Evolutionary conservation across 2,113 vertebrate genomes (phyloP).

Genomic region (Mirounga angustirostris): DNA sequence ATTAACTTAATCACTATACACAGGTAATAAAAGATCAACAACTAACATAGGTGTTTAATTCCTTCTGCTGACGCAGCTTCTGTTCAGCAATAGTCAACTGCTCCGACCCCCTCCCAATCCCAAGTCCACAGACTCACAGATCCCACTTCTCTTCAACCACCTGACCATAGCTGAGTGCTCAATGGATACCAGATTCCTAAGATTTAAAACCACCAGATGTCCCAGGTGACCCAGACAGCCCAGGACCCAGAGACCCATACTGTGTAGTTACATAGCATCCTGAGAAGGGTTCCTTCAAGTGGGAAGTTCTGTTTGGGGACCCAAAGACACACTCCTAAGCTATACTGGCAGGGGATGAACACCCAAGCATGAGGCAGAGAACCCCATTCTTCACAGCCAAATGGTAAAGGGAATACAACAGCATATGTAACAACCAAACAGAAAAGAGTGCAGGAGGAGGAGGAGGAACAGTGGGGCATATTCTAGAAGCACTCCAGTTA

Average conservation of each 20-base stretch:
- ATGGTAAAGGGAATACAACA: background rate
- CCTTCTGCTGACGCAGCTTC: background rate
- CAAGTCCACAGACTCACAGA: background rate
- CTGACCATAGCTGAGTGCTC: background rate
- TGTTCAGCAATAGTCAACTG: background rate
- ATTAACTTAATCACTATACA: background rate
- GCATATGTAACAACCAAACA: background rate
- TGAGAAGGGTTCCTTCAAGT: background rate
- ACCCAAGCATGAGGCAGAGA: background rate
- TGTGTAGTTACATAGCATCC: background rate
- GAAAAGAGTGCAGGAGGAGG: background rate
- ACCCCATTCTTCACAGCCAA: background rate
- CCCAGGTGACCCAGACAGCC: background rate
- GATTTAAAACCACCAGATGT: background rate
- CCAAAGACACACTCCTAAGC: background rate
- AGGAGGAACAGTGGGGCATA: accelerated
- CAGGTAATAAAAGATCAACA: background rate
- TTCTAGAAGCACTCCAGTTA: background rate
- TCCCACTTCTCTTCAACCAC: background rate
- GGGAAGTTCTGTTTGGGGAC: background rate
- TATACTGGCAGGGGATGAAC: background rate
- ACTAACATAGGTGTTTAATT: background rate
- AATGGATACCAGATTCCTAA: background rate
- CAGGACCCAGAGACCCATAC: background rate
- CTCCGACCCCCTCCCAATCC: background rate